Evolutionary conservation across 2,797 vertebrate genomes (phyloP), one percentile per base, ranked within the genome.

Genomic region (Chaunax sp.): DNA sequence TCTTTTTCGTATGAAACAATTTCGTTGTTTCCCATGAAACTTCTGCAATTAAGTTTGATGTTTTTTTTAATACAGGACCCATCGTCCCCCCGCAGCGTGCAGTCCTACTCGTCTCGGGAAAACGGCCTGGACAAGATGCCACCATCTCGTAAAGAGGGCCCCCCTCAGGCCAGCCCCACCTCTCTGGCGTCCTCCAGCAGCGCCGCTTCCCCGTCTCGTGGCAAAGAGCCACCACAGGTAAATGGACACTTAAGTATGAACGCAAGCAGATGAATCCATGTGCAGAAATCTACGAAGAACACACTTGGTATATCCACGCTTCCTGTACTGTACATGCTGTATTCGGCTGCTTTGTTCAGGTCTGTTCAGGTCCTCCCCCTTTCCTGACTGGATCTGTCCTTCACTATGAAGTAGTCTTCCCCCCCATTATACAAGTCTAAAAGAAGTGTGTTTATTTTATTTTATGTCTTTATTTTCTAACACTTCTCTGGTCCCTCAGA

Each of bases 111-210:
- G 0, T 96, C 95, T 22, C 92, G 94, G 70, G 95, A 97, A 85
- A 96, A 96, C 0, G 95, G 94, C 25, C 79, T 95, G 69, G 95
- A 96, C 81, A 96, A 96, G 87, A 89, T 92, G 16, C 87, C 94
- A 0, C 83, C 86, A 8, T 94, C 93, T 23, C 88, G 93, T 61
- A 96, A 95, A 64, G 94, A 96, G 1, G 78, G 85, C 14, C 83
- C 93, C 0, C 67, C 93, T 0, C 92, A 94, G 12, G 95, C 95
- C 80, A 95, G 94, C 59, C 95, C 95, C 0, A 91, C 95, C 57
- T 97, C 96, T 11, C 89, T 96, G 86, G 95, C 94, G 30, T 97
- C 96, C 19, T 96, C 95, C 46, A 95, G 95, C 90, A 96, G 96
- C 12, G 86, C 92, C 1, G 61, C 93, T 0, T 97, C 96, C 23